phyloP scores from a whole-genome alignment of 1,140 invertebrate genomes.

The Pantala flavescens region DNA sequence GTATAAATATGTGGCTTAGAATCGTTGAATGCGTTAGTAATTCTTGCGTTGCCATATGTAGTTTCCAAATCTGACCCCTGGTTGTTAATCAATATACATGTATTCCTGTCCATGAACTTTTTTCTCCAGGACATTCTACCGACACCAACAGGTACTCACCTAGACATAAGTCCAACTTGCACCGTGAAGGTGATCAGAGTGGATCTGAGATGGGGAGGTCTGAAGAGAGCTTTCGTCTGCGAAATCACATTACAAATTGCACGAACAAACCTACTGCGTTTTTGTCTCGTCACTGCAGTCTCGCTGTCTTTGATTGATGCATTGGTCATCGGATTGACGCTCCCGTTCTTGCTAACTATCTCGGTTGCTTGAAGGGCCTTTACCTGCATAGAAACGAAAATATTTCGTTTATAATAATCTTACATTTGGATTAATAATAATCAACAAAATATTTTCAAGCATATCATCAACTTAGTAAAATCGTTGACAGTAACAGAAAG shows the following conservation, averaged over 20 bases:
- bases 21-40: no score
- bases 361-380: background rate
- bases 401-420: conserved; percentile 12
- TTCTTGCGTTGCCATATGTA: no score
- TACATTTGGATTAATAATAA: conserved; percentile 9
- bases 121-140: no score
- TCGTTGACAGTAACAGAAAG: no score
- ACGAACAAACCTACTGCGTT: background rate
- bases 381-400: conserved; percentile 4
- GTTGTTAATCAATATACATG: no score
- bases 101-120: no score
- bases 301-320: conserved; percentile 42
- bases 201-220: conserved; percentile 54
- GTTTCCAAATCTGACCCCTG: no score
- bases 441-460: no score
- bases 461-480: no score
- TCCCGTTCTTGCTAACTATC: background rate
- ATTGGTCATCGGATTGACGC: conserved; percentile 36
- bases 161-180: conserved; percentile 60
- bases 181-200: conserved; percentile 60
- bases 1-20: no score
- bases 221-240: conserved; percentile 55
- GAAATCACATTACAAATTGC: background rate
- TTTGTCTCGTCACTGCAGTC: conserved; percentile 26
- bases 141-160: conserved; percentile 39